These are phyloP conservation scores for Montipora capricornis DNA, from an alignment of 64 coral and sea anemone genomes.

Conservation along the genomic window DNA sequence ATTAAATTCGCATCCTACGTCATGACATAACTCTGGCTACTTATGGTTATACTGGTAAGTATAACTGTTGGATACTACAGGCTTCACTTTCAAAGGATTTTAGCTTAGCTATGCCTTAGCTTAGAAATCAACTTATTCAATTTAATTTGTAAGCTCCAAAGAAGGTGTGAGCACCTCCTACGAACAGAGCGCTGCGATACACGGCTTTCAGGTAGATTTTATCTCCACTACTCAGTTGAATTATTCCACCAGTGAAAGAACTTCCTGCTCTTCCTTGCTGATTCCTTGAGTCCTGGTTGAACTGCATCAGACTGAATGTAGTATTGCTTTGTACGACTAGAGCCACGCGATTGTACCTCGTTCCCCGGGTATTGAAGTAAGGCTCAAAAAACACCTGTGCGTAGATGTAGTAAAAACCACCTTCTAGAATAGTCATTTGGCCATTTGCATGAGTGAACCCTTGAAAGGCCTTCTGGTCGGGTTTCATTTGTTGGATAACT, in stretches of 20 bases:
- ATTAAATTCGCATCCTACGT: too few relatives aligned
- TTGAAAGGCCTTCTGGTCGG: neutral
- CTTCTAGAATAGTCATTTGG: neutral
- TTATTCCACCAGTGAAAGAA: neutral
- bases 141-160: neutral
- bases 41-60: too few relatives aligned
- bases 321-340: neutral
- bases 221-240: neutral
- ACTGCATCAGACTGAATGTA: neutral
- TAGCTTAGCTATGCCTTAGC: too few relatives aligned
- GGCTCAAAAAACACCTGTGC: neutral
- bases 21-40: too few relatives aligned
- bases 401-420: neutral
- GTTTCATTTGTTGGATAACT: neutral
- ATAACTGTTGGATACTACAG: too few relatives aligned
- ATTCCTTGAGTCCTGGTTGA: too few relatives aligned
- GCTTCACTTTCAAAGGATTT: too few relatives aligned
- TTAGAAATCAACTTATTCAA: too few relatives aligned
- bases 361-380: neutral
- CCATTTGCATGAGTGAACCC: neutral
- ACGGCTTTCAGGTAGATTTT: neutral
- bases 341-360: neutral
- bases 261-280: neutral
- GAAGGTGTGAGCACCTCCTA: neutral
- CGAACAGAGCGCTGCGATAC: neutral